Percentiles rank a stretch among this genome's conserved stretches.
Evolutionary conservation across 2,113 vertebrate species (phyloP).

Genomic region (Spermophilus dauricus): DNA sequence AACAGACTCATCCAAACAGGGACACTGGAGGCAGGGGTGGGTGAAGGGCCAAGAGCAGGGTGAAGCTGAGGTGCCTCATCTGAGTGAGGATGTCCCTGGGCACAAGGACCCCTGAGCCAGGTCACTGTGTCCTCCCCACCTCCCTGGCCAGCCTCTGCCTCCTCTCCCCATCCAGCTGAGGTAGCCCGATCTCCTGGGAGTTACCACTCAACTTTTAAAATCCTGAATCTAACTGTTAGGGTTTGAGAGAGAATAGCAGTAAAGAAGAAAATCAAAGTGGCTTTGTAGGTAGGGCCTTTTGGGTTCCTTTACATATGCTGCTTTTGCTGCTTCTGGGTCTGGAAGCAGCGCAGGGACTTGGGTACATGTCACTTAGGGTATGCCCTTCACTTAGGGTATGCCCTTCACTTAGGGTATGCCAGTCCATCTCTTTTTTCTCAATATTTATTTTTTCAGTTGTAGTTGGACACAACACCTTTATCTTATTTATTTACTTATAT

Average conservation of each 20-base stretch:
- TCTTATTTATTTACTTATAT: too few relatives aligned
- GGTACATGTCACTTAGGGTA: rapidly evolving
- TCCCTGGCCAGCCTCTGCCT: rapidly evolving
- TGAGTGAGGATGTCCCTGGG: too few relatives aligned
- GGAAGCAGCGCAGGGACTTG: rapidly evolving
- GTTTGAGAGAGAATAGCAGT: neutral
- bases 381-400: too few relatives aligned
- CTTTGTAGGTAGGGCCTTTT: neutral
- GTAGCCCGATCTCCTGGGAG: neutral
- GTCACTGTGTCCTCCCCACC: too few relatives aligned
- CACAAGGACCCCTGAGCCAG: too few relatives aligned
- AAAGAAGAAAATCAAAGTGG: neutral
- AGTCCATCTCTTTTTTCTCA: too few relatives aligned
- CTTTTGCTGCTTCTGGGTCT: rapidly evolving
- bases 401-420: too few relatives aligned
- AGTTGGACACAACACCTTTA: too few relatives aligned
- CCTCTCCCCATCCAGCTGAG: neutral
- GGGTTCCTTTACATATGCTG: rapidly evolving
- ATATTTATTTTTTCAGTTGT: too few relatives aligned
- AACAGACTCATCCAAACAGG: neutral
- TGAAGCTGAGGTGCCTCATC: too few relatives aligned
- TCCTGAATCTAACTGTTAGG: neutral
- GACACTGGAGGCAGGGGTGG: neutral
- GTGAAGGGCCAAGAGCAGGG: too few relatives aligned
- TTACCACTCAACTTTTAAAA: rapidly evolving